phyloP scores from a whole-genome alignment of 2,113 vertebrate genomes.

The Bagarius yarrelli region DNA sequence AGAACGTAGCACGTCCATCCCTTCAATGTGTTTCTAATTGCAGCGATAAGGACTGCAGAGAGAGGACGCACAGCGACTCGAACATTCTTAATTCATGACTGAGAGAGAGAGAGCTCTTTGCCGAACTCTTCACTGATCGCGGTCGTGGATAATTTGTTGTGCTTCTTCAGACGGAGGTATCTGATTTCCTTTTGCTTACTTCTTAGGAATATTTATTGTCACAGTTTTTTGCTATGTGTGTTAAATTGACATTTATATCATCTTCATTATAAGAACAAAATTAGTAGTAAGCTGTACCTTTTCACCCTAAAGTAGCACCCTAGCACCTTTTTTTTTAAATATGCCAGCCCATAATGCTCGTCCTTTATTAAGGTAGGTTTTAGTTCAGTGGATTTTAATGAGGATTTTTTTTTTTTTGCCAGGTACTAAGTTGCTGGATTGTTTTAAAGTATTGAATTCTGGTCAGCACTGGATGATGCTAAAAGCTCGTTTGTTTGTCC shows the following conservation, averaged over 20 bases:
- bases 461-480: not conserved
- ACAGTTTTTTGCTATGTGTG: not conserved
- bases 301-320: too few relatives aligned
- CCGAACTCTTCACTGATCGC: not conserved
- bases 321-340: not conserved
- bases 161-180: conserved; percentile 25
- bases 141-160: not conserved
- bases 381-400: not conserved
- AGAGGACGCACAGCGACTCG: conserved; percentile 35
- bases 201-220: not conserved
- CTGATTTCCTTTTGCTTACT: not conserved
- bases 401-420: not conserved
- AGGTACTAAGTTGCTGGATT: not conserved
- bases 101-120: not conserved
- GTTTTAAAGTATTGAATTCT: not conserved
- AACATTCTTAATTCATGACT: not conserved
- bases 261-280: not conserved
- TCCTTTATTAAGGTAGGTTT: not conserved
- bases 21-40: conserved; percentile 56
- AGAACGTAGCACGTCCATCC: conserved; percentile 53
- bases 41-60: conserved; percentile 52
- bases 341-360: not conserved
- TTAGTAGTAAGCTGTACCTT: not conserved
- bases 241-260: too few relatives aligned
- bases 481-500: not conserved